A percentile compares a stretch with the other conserved stretches of the same genome.
phyloP scores from a whole-genome alignment of 1,140 invertebrate genomes.

The Yoshiicerus persimilis region DNA sequence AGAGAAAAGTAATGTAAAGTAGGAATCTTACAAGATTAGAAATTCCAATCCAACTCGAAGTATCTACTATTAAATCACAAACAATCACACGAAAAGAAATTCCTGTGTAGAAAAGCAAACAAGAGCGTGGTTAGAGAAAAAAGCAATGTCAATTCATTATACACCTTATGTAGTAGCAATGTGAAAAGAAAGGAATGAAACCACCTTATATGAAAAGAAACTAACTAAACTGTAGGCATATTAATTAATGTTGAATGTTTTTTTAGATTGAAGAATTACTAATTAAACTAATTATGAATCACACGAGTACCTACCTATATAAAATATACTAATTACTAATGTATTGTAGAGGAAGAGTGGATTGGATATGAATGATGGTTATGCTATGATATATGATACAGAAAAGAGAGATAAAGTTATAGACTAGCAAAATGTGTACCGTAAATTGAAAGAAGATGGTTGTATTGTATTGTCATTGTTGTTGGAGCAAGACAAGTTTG shows the following conservation, averaged over 20 bases:
- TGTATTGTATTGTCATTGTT: neutral
- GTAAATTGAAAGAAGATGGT: neutral
- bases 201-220: neutral
- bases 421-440: neutral
- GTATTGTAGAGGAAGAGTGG: neutral
- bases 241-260: neutral
- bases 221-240: neutral
- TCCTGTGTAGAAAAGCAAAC: neutral
- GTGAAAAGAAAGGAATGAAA: neutral
- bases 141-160: neutral
- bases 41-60: neutral
- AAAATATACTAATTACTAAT: neutral
- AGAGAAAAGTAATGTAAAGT: neutral
- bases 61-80: neutral
- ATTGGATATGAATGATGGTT: neutral
- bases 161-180: neutral
- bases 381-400: neutral
- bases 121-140: neutral
- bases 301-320: constrained; percentile 4
- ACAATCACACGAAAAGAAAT: neutral
- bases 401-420: neutral
- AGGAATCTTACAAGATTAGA: neutral
- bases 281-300: neutral
- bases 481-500: constrained; percentile 9
- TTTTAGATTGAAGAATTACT: constrained; percentile 1